phyloP scores from a whole-genome alignment of 2,113 vertebrate genomes.

The Perognathus longimembris region DNA sequence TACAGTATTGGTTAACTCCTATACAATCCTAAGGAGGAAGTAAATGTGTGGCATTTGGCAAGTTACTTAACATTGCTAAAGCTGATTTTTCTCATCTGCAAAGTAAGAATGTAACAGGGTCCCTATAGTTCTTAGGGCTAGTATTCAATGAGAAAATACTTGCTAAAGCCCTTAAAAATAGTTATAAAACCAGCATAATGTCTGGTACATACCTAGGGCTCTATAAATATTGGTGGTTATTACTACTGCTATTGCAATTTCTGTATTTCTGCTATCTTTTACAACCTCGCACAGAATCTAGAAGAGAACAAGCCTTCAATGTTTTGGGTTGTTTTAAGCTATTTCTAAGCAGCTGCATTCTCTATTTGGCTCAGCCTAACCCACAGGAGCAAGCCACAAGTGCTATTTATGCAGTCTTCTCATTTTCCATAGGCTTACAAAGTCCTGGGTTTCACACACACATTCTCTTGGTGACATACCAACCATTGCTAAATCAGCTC shows the following conservation, averaged over 20 bases:
- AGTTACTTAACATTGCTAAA: conserved; percentile 16
- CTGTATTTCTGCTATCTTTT: background rate
- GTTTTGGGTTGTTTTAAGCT: conserved; percentile 32
- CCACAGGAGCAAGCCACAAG: background rate
- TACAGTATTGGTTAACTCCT: conserved; percentile 17
- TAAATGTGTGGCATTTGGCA: background rate
- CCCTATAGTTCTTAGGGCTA: background rate
- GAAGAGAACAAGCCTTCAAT: conserved; percentile 18
- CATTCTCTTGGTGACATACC: conserved; percentile 14
- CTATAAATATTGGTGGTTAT: background rate
- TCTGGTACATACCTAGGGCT: background rate
- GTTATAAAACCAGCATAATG: conserved; percentile 4
- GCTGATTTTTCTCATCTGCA: conserved; percentile 5
- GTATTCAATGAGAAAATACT: conserved; percentile 29
- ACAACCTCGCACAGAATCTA: conserved; percentile 32
- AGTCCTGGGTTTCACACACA: conserved; percentile 23
- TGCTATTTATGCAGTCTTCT: background rate
- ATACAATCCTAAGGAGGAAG: background rate
- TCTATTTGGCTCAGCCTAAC: background rate
- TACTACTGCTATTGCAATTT: conserved; percentile 17
- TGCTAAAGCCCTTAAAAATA: background rate
- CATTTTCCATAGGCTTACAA: conserved; percentile 43
- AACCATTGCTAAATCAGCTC: conserved; percentile 29
- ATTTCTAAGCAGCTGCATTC: conserved; percentile 46
- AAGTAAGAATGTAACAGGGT: background rate